phyloP scores from a whole-genome alignment of 2,888 invertebrate species.

The Tenthredo amoena region DNA sequence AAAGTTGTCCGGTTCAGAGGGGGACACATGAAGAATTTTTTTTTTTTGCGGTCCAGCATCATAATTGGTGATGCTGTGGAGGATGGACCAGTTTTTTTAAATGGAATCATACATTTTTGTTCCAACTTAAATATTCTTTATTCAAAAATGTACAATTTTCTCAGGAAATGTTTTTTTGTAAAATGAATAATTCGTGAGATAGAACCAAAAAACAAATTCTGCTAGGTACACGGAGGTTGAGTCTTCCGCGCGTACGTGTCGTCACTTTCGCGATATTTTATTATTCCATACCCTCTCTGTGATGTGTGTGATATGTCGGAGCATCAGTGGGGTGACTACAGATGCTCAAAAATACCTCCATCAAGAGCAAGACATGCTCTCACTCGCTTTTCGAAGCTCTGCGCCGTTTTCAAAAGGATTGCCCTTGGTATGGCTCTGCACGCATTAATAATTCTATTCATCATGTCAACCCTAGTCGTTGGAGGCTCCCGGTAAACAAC shows the following conservation, averaged over 20 bases:
- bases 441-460: constrained; percentile 11
- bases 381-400: not conserved
- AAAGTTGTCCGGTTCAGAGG: not conserved
- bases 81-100: constrained; percentile 29
- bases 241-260: no score
- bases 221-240: no score
- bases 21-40: constrained; percentile 13
- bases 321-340: no score
- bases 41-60: constrained; percentile 16
- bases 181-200: not conserved
- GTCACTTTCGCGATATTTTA: no score
- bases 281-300: no score
- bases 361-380: constrained; percentile 18
- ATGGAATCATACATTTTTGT: constrained; percentile 32
- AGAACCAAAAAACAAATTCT: no score
- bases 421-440: constrained; percentile 29
- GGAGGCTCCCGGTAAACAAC: constrained; percentile 13
- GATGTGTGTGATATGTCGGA: not conserved
- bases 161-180: not conserved
- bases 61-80: constrained; percentile 29
- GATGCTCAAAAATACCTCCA: no score
- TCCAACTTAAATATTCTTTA: constrained; percentile 18
- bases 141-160: constrained; percentile 31
- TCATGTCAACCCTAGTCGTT: constrained; percentile 41
- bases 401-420: constrained; percentile 33